phyloP scores from a whole-genome alignment of 2,113 vertebrate genomes.

The Oxygymnocypris stewartii region DNA sequence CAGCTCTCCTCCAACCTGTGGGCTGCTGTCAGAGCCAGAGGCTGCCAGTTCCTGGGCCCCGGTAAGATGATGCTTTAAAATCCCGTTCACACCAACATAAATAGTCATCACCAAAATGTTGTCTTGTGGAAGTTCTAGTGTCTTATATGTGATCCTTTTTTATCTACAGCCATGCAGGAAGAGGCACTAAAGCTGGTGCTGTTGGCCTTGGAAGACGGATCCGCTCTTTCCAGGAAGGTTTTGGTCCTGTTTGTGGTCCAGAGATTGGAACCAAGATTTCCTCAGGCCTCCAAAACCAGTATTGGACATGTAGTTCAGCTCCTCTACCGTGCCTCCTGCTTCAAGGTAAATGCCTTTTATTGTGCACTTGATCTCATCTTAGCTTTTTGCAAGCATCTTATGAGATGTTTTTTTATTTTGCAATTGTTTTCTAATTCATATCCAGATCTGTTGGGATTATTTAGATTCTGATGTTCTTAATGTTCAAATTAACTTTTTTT shows the following conservation, averaged over 20 bases:
- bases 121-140: not conserved
- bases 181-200: constrained; percentile 96
- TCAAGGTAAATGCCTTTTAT: constrained; percentile 81
- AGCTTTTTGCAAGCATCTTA: not conserved
- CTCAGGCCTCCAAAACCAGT: constrained; percentile 97
- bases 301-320: constrained; percentile 98
- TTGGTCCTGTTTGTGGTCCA: constrained; percentile 98
- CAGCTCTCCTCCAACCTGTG: constrained; percentile 98
- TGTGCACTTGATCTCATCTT: not conserved
- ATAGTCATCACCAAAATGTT: not conserved
- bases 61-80: constrained; percentile 73
- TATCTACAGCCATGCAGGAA: constrained; percentile 90
- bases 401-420: not conserved
- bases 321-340: constrained; percentile 96
- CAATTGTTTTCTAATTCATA: not conserved
- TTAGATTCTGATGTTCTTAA: not conserved
- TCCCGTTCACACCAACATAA: not conserved
- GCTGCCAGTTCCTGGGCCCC: constrained; percentile 98
- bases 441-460: not conserved
- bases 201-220: constrained; percentile 93
- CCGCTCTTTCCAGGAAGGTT: constrained; percentile 94
- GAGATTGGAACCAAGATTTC: constrained; percentile 94
- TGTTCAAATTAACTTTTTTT: not conserved
- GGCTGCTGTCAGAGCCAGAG: constrained; percentile 95
- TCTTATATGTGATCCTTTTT: not conserved